Percentiles rank a stretch among this genome's conserved stretches.
phyloP scores from a whole-genome alignment of 2,888 invertebrate species.

The Acrocyrtus sp. region DNA sequence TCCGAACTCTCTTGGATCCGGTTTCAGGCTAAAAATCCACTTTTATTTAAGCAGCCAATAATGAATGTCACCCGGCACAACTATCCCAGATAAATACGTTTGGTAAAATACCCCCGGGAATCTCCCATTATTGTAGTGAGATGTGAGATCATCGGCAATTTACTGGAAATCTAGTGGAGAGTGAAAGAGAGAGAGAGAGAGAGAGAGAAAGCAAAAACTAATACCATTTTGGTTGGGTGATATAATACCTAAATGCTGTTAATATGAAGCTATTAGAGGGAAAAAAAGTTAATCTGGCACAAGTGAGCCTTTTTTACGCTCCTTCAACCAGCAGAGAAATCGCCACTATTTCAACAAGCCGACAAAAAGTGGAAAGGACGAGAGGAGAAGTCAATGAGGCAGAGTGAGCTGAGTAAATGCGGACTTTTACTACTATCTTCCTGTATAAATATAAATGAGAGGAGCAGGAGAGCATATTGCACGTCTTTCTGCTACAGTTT shows the following conservation, averaged over 20 bases:
- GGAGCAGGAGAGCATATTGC: constrained; percentile 17
- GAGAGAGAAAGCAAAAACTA: not conserved
- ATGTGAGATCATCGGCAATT: constrained; percentile 45
- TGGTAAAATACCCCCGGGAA: constrained; percentile 33
- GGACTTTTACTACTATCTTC: no score
- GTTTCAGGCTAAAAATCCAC: no score
- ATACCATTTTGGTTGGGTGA: not conserved
- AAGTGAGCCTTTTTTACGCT: constrained; percentile 62
- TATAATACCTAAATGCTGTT: constrained; percentile 45
- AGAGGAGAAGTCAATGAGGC: constrained; percentile 46
- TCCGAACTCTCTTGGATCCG: no score
- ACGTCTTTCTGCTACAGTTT: not conserved
- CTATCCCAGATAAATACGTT: no score
- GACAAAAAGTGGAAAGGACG: constrained; percentile 14
- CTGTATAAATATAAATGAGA: constrained; percentile 22
- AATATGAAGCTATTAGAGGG: constrained; percentile 59
- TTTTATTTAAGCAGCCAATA: no score
- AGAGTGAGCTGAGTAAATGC: constrained; percentile 11
- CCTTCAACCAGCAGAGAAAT: constrained; percentile 51
- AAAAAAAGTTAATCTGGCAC: constrained; percentile 63
- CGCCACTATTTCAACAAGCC: constrained; percentile 51
- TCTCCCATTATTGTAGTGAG: constrained; percentile 21
- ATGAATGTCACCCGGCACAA: constrained; percentile 45
- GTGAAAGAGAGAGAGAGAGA: no score
- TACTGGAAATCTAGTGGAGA: no score